Percentiles rank a stretch among this genome's conserved stretches.
Conservation (phyloP, 2,888 invertebrate genomes). For the Pyrrhia umbra region DNA sequence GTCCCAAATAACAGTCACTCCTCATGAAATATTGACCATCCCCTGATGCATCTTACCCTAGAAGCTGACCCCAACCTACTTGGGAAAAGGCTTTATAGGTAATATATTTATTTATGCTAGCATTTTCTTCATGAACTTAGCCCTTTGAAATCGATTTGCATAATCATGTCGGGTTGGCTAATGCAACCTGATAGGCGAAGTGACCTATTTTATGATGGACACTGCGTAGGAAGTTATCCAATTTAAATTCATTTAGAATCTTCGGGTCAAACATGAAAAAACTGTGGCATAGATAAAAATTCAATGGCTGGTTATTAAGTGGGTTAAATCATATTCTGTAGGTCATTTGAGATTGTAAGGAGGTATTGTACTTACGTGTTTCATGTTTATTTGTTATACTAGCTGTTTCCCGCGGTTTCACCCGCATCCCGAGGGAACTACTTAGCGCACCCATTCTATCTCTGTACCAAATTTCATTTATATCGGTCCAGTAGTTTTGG, state of each 20-base stretch:
- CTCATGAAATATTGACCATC: too few relatives aligned
- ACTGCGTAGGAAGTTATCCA: conserved; percentile 29
- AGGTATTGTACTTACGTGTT: not conserved
- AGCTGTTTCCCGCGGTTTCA: too few relatives aligned
- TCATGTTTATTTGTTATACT: too few relatives aligned
- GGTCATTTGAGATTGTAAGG: not conserved
- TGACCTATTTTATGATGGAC: conserved; percentile 37
- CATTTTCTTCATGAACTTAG: not conserved
- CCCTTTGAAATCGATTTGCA: conserved; percentile 26
- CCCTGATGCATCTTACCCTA: too few relatives aligned
- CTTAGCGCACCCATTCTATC: too few relatives aligned
- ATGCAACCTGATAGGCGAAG: conserved; percentile 14
- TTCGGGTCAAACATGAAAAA: conserved; percentile 25
- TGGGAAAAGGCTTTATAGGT: too few relatives aligned
- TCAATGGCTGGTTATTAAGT: conserved; percentile 7
- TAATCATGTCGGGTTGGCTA: conserved; percentile 10
- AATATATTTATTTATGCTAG: not conserved
- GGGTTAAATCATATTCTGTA: conserved; percentile 3
- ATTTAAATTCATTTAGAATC: conserved; percentile 22
- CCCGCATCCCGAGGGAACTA: too few relatives aligned
- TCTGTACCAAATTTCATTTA: too few relatives aligned
- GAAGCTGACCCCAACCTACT: too few relatives aligned
- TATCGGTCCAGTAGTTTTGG: too few relatives aligned
- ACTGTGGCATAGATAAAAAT: conserved; percentile 23
- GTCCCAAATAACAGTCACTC: too few relatives aligned